A percentile compares a stretch with the other conserved stretches of the same genome.
Evolutionary conservation across 35 echinoderm and acorn worm genomes (phyloP).

Genomic region (Patiria miniata): DNA sequence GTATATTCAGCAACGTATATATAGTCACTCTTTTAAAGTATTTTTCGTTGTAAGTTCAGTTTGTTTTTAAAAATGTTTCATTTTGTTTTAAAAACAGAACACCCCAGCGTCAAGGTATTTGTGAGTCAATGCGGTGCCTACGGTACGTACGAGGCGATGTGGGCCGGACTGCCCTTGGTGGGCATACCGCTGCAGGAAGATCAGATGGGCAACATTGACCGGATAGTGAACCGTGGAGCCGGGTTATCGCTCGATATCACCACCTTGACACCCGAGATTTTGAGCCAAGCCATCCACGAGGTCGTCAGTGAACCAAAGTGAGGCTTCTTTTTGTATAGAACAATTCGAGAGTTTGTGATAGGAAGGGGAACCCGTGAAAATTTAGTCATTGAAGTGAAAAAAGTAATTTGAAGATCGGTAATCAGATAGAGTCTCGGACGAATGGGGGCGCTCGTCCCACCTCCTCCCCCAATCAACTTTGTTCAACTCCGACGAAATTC

Average conservation of each 20-base stretch:
- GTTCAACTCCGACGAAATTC: too few relatives aligned
- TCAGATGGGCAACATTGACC: conserved; percentile 53
- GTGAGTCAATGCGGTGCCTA: conserved; percentile 59
- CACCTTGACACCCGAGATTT: conserved; percentile 46
- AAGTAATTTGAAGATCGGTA: too few relatives aligned
- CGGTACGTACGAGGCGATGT: conserved; percentile 62
- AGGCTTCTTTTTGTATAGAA: too few relatives aligned
- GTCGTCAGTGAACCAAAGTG: conserved; percentile 48
- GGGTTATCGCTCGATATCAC: conserved; percentile 49
- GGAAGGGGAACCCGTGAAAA: too few relatives aligned
- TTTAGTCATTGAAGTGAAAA: too few relatives aligned
- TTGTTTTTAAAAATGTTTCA: background rate
- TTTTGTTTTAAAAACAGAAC: conserved; percentile 25
- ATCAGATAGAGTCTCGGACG: too few relatives aligned
- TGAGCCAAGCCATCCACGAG: conserved; percentile 41
- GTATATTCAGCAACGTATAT: too few relatives aligned
- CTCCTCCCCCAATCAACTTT: too few relatives aligned
- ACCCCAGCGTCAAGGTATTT: conserved; percentile 61
- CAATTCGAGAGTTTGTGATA: too few relatives aligned
- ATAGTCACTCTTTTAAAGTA: too few relatives aligned
- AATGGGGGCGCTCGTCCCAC: too few relatives aligned
- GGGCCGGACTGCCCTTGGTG: conserved; percentile 67
- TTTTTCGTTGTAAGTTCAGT: too few relatives aligned
- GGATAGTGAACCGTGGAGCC: conserved; percentile 50
- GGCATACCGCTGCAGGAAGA: conserved; percentile 71